Percentiles rank a stretch among this genome's conserved stretches.
Evolutionary conservation across 2,113 vertebrate species (phyloP).

Genomic region (Elachura formosa): DNA sequence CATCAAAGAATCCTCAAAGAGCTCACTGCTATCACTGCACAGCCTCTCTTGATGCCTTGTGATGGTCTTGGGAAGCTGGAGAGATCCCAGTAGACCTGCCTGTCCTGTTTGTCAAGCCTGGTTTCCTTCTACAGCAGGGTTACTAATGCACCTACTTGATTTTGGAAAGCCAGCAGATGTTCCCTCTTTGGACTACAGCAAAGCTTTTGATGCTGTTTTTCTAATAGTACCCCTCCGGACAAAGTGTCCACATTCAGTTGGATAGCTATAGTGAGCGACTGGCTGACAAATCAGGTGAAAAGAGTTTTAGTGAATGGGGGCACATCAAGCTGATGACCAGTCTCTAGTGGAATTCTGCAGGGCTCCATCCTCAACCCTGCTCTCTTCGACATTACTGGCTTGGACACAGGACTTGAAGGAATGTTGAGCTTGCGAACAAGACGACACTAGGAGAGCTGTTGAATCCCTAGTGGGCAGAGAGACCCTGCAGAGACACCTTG

Average conservation of each 20-base stretch:
- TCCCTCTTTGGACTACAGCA: background rate
- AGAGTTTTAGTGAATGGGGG: background rate
- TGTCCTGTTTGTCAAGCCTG: background rate
- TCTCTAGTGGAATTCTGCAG: background rate
- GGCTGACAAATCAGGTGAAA: background rate
- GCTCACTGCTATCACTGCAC: background rate
- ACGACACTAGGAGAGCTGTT: background rate
- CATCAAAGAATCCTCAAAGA: background rate
- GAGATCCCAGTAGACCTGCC: background rate
- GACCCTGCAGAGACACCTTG: background rate
- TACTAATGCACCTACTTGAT: background rate
- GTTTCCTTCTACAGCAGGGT: background rate
- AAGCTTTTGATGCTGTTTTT: background rate
- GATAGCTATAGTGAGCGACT: background rate
- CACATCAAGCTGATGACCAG: accelerated
- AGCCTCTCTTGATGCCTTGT: background rate
- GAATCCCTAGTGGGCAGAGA: accelerated
- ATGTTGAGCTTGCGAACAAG: background rate
- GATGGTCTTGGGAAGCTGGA: background rate
- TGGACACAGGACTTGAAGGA: background rate
- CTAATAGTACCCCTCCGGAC: background rate
- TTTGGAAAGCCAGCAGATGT: background rate
- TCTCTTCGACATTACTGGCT: background rate
- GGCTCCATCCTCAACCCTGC: background rate
- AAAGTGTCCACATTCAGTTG: background rate